A percentile compares a stretch with the other conserved stretches of the same genome.
phyloP scores from a whole-genome alignment of 2,797 vertebrate genomes.

The Peromyscus attwateri region DNA sequence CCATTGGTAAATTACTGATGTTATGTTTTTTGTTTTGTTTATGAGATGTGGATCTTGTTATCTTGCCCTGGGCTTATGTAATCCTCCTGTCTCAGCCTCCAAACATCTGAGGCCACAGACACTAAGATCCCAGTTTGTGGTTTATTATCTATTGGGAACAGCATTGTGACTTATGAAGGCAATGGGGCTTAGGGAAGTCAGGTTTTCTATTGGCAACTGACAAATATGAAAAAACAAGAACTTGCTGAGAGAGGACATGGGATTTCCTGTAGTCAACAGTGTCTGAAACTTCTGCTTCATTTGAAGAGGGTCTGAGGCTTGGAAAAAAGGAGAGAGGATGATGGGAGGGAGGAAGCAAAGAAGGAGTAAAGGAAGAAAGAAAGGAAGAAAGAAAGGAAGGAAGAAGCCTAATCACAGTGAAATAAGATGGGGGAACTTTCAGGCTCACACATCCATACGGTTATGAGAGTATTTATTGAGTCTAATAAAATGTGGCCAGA shows the following conservation, averaged over 20 bases:
- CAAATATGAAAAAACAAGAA: background rate
- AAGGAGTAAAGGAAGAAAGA: no score
- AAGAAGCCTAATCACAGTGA: no score
- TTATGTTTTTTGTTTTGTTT: background rate
- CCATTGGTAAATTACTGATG: background rate
- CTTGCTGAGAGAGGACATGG: background rate
- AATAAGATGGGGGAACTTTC: no score
- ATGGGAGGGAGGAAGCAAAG: no score
- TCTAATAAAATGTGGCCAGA: no score
- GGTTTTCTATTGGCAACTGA: background rate
- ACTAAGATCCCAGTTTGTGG: no score
- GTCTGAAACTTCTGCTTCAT: background rate
- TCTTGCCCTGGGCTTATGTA: background rate
- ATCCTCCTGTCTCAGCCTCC: background rate
- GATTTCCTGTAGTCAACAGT: background rate
- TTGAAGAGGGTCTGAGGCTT: background rate
- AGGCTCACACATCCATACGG: no score
- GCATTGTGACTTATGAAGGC: background rate
- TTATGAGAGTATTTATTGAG: no score
- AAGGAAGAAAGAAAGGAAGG: background rate
- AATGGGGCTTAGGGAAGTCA: background rate
- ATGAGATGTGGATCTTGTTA: background rate
- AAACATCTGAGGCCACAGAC: background rate
- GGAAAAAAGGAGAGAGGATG: no score
- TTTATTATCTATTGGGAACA: background rate